A percentile compares a stretch with the other conserved stretches of the same genome.
phyloP scores from a whole-genome alignment of 2,113 vertebrate species.

The Artemisiospiza belli region DNA sequence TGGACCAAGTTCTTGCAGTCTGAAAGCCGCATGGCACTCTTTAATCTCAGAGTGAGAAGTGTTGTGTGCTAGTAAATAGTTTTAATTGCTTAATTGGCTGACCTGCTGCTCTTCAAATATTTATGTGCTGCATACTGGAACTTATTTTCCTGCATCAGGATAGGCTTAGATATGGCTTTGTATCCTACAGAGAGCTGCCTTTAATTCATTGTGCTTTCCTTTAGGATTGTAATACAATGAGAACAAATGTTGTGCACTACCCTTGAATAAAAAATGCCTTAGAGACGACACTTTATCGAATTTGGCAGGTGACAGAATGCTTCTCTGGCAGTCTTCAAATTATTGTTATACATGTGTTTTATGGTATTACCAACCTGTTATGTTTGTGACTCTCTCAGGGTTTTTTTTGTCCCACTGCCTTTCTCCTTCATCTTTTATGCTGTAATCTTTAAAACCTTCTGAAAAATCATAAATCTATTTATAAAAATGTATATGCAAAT shows the following conservation, averaged over 20 bases:
- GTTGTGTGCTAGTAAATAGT: background rate
- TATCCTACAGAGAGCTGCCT: background rate
- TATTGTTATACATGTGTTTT: background rate
- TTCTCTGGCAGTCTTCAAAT: background rate
- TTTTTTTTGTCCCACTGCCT: background rate
- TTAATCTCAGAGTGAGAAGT: background rate
- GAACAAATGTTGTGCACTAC: background rate
- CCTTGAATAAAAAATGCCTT: background rate
- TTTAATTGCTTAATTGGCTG: background rate
- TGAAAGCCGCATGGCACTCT: background rate
- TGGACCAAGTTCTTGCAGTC: background rate
- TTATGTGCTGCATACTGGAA: background rate
- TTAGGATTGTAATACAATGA: background rate
- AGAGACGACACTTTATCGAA: background rate
- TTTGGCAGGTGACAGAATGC: background rate
- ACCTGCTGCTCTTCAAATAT: background rate
- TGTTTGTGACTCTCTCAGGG: background rate
- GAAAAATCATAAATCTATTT: background rate
- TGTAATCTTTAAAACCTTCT: background rate
- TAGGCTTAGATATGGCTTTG: background rate
- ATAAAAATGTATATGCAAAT: background rate
- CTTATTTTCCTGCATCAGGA: background rate
- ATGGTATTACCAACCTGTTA: background rate
- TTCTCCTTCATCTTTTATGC: background rate
- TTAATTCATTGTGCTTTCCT: background rate